Evolutionary conservation across 1,140 invertebrate genomes (phyloP), one percentile per base, ranked within the genome.

Genomic region (Octopus sinensis): DNA sequence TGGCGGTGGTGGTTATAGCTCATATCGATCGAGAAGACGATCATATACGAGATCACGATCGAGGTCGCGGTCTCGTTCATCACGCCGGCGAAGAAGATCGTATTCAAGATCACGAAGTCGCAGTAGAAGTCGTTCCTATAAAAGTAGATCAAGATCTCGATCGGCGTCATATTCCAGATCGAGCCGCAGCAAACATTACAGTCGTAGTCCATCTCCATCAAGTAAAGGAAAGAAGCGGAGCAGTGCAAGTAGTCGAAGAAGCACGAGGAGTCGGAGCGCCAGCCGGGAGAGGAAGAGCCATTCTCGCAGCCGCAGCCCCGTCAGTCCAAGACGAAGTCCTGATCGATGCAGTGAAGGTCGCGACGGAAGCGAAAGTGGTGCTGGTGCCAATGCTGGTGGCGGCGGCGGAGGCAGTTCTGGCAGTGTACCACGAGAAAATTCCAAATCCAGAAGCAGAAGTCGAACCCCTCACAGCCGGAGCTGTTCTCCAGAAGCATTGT

Each of bases 41-140:
- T 86, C 83, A 9, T 79, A 83, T 78, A 88, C 84, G 76, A 85
- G 86, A 79, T 89, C 83, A 30, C 83, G 86, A 76, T 89, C 88
- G 17, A 84, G 88, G 51, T 89, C 89, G 54, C 85, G 91, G 79
- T 91, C 90, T 6, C 84, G 89, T 75, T 88, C 88, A 7, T 84
- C 87, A 53, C 82, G 83, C 82, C 84, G 88, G 53, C 80, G 86
- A 7, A 80, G 85, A 52, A 84, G 88, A 81, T 87, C 86, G 17
- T 79, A 83, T n/a, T 86, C 84, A 12, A 78, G 87, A 79, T 87
- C 86, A 4, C 86, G 86, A 80, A 84, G 84, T 53, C 83, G 82
- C 30, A 83, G 82, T 17, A 79, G 80, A 43, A 81, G 51, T 68
- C 79, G 84, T 51, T 85, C 83, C 91, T 92, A 83, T 91, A 92